A percentile compares a stretch with the other conserved stretches of the same genome.
Evolutionary conservation across 2,888 invertebrate species (phyloP).

Genomic region (Zaprionus obscuricornis): DNA sequence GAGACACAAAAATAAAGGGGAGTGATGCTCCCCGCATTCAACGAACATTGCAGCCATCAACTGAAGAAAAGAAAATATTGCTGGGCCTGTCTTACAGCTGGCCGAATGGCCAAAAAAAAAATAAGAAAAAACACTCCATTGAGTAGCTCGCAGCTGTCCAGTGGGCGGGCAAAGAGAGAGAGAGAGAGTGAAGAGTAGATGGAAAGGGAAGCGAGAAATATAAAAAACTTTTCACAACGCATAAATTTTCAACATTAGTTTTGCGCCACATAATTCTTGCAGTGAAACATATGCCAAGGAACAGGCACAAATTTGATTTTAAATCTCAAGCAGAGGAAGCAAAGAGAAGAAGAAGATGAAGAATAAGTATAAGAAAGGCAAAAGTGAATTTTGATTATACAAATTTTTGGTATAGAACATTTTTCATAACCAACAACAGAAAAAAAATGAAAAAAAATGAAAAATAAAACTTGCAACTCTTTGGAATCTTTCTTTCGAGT

Average conservation of each 20-base stretch:
- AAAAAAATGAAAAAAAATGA: slow-evolving; percentile 9
- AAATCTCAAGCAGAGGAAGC: slow-evolving; percentile 17
- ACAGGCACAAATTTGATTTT: slow-evolving; percentile 1
- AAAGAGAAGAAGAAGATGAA: neutral
- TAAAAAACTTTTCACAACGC: slow-evolving; percentile 70
- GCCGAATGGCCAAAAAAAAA: slow-evolving; percentile 29
- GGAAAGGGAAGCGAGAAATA: neutral
- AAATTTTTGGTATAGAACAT: slow-evolving; percentile 23
- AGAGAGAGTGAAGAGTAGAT: too few relatives aligned
- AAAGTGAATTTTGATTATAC: slow-evolving; percentile 73
- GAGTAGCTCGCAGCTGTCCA: slow-evolving; percentile 60
- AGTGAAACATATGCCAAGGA: slow-evolving; percentile 59
- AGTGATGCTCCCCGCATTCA: too few relatives aligned
- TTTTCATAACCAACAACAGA: slow-evolving; percentile 1
- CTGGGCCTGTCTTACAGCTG: slow-evolving; percentile 61
- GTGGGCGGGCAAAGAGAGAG: slow-evolving; percentile 33
- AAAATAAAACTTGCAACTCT: neutral
- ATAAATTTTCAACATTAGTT: slow-evolving; percentile 74
- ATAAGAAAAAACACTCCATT: slow-evolving; percentile 29
- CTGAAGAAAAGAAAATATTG: slow-evolving; percentile 52
- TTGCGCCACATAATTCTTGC: slow-evolving; percentile 72
- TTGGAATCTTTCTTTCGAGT: neutral
- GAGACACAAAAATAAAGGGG: slow-evolving; percentile 12
- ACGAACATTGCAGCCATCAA: too few relatives aligned
- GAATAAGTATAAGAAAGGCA: too few relatives aligned